phyloP scores from a whole-genome alignment of 1,140 invertebrate species.

The Eriocheir sinensis region DNA sequence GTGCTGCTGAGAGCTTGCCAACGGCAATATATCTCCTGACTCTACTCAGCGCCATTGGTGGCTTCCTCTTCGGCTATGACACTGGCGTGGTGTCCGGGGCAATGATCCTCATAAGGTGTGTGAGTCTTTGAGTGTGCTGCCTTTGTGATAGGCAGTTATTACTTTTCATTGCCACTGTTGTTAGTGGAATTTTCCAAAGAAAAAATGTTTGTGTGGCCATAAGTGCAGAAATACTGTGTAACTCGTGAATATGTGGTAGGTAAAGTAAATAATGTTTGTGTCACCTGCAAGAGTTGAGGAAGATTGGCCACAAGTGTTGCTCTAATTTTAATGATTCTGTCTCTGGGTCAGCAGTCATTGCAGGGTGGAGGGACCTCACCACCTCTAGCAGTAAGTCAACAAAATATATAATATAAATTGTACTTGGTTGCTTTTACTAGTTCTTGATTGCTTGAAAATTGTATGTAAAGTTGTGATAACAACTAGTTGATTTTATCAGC shows the following conservation, averaged over 20 bases:
- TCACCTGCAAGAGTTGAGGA: not conserved
- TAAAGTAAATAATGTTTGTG: no score
- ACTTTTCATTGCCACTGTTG: not conserved
- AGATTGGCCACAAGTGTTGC: no score
- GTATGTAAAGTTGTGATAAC: no score
- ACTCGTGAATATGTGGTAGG: not conserved
- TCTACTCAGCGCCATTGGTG: constrained; percentile 84
- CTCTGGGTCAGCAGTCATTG: not conserved
- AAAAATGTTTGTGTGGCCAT: not conserved
- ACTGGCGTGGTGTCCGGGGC: constrained; percentile 87
- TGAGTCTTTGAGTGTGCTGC: not conserved
- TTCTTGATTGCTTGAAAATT: no score
- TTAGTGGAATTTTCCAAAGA: no score
- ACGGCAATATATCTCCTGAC: constrained; percentile 80
- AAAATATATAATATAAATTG: no score
- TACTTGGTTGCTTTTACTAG: no score
- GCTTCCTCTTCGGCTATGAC: constrained; percentile 87
- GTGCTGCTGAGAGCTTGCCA: not conserved
- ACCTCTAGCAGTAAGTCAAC: not conserved
- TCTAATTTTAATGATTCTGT: not conserved
- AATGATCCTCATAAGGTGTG: constrained; percentile 83
- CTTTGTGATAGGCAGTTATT: not conserved
- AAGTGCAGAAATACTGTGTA: not conserved
- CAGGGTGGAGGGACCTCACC: not conserved
- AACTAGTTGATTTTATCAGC: no score